A percentile compares a stretch with the other conserved stretches of the same genome.
phyloP scores from a whole-genome alignment of 2,797 vertebrate species.

The Linurgus olivaceus region DNA sequence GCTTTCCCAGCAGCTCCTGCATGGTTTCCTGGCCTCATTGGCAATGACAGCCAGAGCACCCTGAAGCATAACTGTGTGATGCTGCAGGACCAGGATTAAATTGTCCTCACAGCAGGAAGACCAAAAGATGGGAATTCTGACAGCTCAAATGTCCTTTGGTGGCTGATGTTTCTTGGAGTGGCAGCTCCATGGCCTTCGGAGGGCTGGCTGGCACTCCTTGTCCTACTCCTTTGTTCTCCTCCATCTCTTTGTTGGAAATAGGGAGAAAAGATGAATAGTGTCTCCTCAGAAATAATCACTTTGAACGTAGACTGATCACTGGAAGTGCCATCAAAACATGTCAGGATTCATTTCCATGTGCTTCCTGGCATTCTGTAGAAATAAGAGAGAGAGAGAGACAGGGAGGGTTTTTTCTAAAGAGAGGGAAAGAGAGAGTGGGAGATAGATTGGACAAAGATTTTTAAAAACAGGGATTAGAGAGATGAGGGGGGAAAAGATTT shows the following conservation, averaged over 20 bases:
- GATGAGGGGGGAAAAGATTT: conserved; percentile 40
- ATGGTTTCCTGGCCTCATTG: neutral
- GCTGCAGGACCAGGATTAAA: neutral
- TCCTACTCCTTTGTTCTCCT: conserved; percentile 31
- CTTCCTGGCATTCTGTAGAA: neutral
- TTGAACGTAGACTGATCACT: conserved; percentile 7
- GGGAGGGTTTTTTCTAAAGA: neutral
- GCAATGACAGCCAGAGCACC: neutral
- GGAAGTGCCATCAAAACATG: neutral
- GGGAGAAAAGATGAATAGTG: conserved; percentile 44
- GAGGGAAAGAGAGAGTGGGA: conserved; percentile 50
- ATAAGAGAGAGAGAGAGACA: conserved; percentile 39
- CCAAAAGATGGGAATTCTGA: neutral
- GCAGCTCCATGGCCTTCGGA: neutral
- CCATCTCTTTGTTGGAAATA: conserved; percentile 55
- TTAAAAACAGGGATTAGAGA: conserved; percentile 58
- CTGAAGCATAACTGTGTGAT: neutral
- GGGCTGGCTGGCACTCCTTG: neutral
- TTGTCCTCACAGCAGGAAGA: neutral
- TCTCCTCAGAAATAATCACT: conserved; percentile 17
- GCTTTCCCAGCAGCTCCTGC: neutral
- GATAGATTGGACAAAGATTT: conserved; percentile 61
- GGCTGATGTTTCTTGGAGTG: neutral
- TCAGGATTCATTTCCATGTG: neutral
- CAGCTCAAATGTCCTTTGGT: neutral